phyloP scores from a whole-genome alignment of 1,140 invertebrate species.

The Drosophila varians region DNA sequence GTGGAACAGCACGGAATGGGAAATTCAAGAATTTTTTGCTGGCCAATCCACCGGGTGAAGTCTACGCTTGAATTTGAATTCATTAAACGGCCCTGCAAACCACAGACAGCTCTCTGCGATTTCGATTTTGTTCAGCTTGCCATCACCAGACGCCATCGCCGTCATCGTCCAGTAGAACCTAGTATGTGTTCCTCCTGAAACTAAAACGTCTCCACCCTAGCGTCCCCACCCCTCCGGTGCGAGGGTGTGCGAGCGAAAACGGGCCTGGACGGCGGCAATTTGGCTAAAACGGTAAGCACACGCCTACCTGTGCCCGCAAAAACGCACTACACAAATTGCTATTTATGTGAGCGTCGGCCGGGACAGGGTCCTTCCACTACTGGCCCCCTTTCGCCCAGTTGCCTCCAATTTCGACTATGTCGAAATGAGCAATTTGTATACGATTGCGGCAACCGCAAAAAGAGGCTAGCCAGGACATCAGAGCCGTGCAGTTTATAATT shows the following conservation, averaged over 20 bases:
- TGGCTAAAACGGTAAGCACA: conserved; percentile 76
- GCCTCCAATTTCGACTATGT: conserved; percentile 57
- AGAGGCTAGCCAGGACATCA: conserved; percentile 33
- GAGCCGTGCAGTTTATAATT: conserved; percentile 33
- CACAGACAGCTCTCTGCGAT: conserved; percentile 73
- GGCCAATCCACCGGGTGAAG: conserved; percentile 37
- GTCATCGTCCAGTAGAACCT: conserved; percentile 23
- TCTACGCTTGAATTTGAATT: conserved; percentile 51
- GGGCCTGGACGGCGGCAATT: conserved; percentile 73
- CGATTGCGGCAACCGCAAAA: conserved; percentile 62
- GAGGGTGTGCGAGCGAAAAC: conserved; percentile 37
- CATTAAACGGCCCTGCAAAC: conserved; percentile 47
- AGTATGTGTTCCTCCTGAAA: conserved; percentile 44
- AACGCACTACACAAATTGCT: conserved; percentile 79
- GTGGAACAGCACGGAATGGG: too few relatives aligned
- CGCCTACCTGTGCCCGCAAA: conserved; percentile 75
- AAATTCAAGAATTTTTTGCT: background rate
- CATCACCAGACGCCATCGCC: conserved; percentile 24
- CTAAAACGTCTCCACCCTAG: conserved; percentile 71
- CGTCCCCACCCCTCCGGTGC: background rate
- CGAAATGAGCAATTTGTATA: conserved; percentile 80
- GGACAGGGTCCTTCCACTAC: conserved; percentile 16
- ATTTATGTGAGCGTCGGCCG: conserved; percentile 74
- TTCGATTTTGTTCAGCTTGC: conserved; percentile 75
- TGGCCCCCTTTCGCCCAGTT: background rate